Conservation (phyloP, 1,140 invertebrate genomes). For the Danaus plexippus region DNA sequence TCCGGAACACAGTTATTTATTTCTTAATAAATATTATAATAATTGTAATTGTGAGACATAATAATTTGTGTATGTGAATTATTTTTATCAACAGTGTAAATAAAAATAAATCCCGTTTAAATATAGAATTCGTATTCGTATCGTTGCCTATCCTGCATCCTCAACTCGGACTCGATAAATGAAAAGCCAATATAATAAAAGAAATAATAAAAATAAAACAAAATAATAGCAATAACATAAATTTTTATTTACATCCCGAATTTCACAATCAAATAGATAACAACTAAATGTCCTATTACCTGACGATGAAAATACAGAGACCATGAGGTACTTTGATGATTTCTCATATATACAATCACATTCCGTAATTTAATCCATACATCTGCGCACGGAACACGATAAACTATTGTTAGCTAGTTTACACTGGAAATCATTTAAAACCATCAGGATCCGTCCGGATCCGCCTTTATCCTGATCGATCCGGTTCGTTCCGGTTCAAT, state of each 20-base stretch:
- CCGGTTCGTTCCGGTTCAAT: no score
- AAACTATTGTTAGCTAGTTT: neutral
- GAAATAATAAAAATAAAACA: conserved; percentile 28
- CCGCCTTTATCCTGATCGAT: no score
- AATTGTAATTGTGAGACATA: conserved; percentile 39
- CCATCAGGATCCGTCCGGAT: no score
- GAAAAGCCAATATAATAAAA: conserved; percentile 5
- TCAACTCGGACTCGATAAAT: no score
- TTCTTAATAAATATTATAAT: conserved; percentile 20
- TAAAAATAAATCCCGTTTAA: conserved; percentile 44
- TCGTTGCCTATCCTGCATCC: conserved; percentile 5
- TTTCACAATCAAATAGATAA: conserved; percentile 62
- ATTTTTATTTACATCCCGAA: conserved; percentile 69
- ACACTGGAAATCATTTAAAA: no score
- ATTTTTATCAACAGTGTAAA: conserved; percentile 48
- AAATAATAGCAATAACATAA: conserved; percentile 57
- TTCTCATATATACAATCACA: conserved; percentile 36
- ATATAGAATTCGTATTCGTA: conserved; percentile 21
- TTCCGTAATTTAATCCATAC: conserved; percentile 17
- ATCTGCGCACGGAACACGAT: no score
- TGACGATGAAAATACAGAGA: conserved; percentile 41
- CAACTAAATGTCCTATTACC: conserved; percentile 47
- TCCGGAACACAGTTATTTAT: conserved; percentile 26
- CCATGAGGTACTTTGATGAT: conserved; percentile 26
- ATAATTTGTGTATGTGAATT: conserved; percentile 43